phyloP scores from a whole-genome alignment of 2,888 invertebrate genomes.

The Formica aserva region DNA sequence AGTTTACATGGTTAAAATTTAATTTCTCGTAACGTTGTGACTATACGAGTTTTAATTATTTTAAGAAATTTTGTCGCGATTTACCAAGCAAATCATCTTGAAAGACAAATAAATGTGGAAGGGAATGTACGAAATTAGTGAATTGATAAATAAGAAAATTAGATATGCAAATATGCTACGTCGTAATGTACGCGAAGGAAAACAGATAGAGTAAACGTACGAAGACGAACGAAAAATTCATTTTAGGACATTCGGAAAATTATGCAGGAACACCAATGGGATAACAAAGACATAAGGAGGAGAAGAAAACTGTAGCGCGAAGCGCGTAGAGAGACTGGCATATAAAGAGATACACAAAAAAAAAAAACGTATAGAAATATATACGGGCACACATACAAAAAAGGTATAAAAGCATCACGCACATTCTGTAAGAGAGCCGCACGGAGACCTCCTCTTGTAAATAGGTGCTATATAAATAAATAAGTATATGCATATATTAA shows the following conservation, averaged over 20 bases:
- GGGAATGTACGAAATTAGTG: not conserved
- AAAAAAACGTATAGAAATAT: slow-evolving; percentile 22
- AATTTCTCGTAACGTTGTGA: slow-evolving; percentile 1
- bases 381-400: not conserved
- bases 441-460: slow-evolving; percentile 81
- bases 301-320: not conserved
- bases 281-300: slow-evolving; percentile 1
- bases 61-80: slow-evolving; percentile 1
- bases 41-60: slow-evolving; percentile 16
- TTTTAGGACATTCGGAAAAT: slow-evolving; percentile 22
- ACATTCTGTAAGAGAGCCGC: slow-evolving; percentile 67
- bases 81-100: not conserved
- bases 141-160: not conserved
- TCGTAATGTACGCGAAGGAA: slow-evolving; percentile 24
- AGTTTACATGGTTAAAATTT: not conserved
- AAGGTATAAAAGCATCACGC: slow-evolving; percentile 48
- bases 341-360: slow-evolving; percentile 19
- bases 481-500: slow-evolving; percentile 72
- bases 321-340: slow-evolving; percentile 31
- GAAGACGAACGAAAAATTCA: slow-evolving; percentile 4
- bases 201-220: slow-evolving; percentile 1
- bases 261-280: slow-evolving; percentile 9
- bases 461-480: slow-evolving; percentile 83
- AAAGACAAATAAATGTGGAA: slow-evolving; percentile 9
- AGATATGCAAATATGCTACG: slow-evolving; percentile 15